Base-by-base conservation (phyloP, 2,888 invertebrate species). In the Habrosyne pyritoides region DNA sequence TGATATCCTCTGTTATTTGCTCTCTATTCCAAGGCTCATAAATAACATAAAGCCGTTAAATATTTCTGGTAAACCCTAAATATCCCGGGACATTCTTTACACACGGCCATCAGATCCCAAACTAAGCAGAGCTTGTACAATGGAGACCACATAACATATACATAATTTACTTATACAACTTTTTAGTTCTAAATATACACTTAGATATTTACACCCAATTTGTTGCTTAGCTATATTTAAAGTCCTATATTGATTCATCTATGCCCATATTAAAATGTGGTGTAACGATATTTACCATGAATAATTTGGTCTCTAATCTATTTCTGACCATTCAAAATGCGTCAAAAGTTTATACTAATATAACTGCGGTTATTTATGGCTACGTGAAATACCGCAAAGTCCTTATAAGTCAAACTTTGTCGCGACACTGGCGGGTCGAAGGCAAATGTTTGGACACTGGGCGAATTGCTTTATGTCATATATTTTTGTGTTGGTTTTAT, bases 311-410 rank as follows among this genome's bases (percentile, higher is more conserved):
- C 22, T 47, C 12, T 24, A 47, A 24, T 24, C 21, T 47, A 47
- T 47, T 47, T 21, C 12, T n/a, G 12, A 7, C 21, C 47, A 6
- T 21, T 24, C 6, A 21, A 47, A 10, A 21, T 4, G 21, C 21
- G 47, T 21, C 12, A 12, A 21, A 22, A 47, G 24, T 48, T 22
- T 14, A 10, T 26, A 49, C 14, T 49, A 12, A 48, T 14, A 18
- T 28, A 2, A 50, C 21, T 14, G 21, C 2, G 18, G 21, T 18
- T 28, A 18, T 69, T 77, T 76, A 79, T 73, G 75, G 66, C 47
- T 63, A 67, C 71, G 80, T 60, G 70, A 81, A 76, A 80, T 77
- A 73, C 66, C 68, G 63, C 73, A 60, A 74, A 71, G 67, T 64
- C 68, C 57, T 60, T 60, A 63, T 50, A 64, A 59, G 56, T 58